Base-by-base conservation (phyloP, 2,113 vertebrate genomes). In the Gila orcuttii region DNA sequence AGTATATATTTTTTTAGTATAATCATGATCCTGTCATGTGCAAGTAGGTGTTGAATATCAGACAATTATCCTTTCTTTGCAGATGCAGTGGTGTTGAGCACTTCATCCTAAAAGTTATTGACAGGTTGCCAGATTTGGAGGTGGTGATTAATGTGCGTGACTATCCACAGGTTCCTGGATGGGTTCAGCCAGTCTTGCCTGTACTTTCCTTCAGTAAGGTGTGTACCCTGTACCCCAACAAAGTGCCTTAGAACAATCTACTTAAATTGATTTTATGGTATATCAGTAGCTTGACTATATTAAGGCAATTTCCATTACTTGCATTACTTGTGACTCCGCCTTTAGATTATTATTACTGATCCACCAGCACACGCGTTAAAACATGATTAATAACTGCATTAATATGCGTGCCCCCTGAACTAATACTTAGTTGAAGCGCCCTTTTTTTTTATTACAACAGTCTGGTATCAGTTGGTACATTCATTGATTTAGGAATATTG, bases 161-260 rank as follows among this genome's bases (percentile, higher is more conserved):
- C 90, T 99, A 99, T 86, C 98, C 98, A 15, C 98, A 99, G 90
- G 95, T 97, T 64, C 97, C 97, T 71, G 93, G 89, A 36, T 99
- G 97, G 97, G 94, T 97, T 93, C 95, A 96, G 64, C 96, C 98
- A 0, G 83, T 91, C 10, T 93, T 97, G 64, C 97, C 98, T 0
- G 93, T 99, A 86, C 95, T 99, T 89, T 99, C 98, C 79, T 99
- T 99, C 91, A 99, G 98, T 94, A 99, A 99, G 96, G 98, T 99
- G 88, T 88, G 93, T 45, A 62, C 6, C 13, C 25, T 28, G 12
- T 57, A 76, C 5, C 21, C 23, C n/a, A 52, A 17, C 2, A 8
- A 28, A 76, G 68, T 10, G 4, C 68, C 12, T 19, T 9, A 31
- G 47, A 47, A 21, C 47, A 55, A 21, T 28, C 1, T 47, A 28